phyloP scores from a whole-genome alignment of 2,888 invertebrate species.

The Spilarctia lutea region DNA sequence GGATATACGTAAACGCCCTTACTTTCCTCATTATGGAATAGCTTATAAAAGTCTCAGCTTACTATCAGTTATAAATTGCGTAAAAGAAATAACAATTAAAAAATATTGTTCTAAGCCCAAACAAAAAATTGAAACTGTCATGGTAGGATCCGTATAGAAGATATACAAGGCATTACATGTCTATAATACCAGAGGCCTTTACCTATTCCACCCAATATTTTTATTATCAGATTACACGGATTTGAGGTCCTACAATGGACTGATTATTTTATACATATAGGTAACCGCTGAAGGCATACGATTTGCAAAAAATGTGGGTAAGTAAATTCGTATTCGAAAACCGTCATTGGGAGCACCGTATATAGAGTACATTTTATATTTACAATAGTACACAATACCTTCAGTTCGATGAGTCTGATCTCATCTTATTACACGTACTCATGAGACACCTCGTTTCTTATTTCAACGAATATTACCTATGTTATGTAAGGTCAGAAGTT shows the following conservation, averaged over 20 bases:
- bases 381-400: not conserved
- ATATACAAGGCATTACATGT: not conserved
- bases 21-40: too few relatives aligned
- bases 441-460: conserved; percentile 31
- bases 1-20: too few relatives aligned
- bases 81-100: not conserved
- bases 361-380: conserved; percentile 1
- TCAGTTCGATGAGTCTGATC: not conserved
- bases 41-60: not conserved
- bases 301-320: not conserved
- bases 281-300: not conserved
- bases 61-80: not conserved
- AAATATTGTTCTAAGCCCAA: not conserved
- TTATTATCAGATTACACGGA: conserved; percentile 56
- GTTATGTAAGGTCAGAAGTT: conserved; percentile 55
- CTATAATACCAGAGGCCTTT: conserved; percentile 7
- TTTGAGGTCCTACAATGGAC: conserved; percentile 42
- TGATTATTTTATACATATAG: conserved; percentile 27
- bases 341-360: not conserved
- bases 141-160: not conserved
- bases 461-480: conserved; percentile 39
- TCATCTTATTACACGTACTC: conserved; percentile 17
- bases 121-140: not conserved
- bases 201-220: conserved; percentile 44
- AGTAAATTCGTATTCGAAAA: not conserved